Percentiles rank a stretch among this genome's conserved stretches.
Conservation (phyloP, 2,888 invertebrate genomes). For the Augochlorella aurata region DNA sequence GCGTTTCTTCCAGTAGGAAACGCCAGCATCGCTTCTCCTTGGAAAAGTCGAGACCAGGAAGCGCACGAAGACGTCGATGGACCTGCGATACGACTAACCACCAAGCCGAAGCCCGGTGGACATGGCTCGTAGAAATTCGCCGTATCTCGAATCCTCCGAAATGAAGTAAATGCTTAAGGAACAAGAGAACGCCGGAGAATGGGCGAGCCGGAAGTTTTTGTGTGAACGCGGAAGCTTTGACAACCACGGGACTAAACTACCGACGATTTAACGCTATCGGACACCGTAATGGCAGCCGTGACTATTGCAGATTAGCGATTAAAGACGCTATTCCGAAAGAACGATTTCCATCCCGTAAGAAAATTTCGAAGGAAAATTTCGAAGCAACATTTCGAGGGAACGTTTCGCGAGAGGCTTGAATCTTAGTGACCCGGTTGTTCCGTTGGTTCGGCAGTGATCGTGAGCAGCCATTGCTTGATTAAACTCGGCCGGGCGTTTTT, state of each 20-base stretch:
- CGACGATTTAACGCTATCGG: background rate
- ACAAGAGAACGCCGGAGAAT: background rate
- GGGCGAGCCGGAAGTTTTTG: constrained; percentile 9
- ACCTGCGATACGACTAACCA: background rate
- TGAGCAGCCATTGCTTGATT: constrained; percentile 24
- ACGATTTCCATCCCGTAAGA: no score
- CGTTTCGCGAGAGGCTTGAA: constrained; percentile 11
- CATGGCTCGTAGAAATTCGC: background rate
- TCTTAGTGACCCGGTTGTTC: background rate
- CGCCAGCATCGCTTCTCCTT: background rate
- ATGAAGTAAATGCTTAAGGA: background rate
- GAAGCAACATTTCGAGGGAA: background rate
- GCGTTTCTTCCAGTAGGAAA: constrained; percentile 20
- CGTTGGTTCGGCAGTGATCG: constrained; percentile 6
- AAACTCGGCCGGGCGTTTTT: constrained; percentile 32
- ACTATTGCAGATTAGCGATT: background rate
- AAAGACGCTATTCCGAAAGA: background rate
- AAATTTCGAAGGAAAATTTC: background rate
- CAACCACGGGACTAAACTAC: background rate
- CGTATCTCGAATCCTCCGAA: background rate
- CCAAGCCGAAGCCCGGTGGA: background rate
- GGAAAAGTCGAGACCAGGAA: background rate
- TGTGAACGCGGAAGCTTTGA: background rate
- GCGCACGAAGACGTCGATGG: background rate
- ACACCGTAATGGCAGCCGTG: background rate